Base-by-base conservation (phyloP, 53 echinoderm and acorn worm genomes). In the Stichopus horrens region DNA sequence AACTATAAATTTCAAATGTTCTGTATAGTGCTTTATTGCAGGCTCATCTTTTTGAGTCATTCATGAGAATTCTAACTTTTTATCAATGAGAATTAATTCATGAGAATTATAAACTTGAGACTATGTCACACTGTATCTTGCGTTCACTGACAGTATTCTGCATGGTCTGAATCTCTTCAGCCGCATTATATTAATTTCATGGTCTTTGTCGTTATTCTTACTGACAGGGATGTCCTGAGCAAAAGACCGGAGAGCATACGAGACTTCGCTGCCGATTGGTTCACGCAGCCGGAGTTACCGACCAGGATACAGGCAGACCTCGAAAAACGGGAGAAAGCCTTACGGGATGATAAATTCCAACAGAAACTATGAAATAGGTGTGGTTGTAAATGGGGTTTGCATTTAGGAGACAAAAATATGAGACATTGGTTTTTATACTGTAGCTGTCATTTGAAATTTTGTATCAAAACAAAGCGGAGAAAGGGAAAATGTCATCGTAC, bases 251-350 rank as follows among this genome's bases (percentile, higher is more conserved):
- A 98, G 75, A 94, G 93, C 88, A 94, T 98, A 23, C 91, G 94
- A 56, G 98, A 98, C 55, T 98, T 98, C 90, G 98, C 98, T 59
- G 98, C 98, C 16, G 94, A 96, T 86, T 98, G 93, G 92, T 98
- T 98, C 88, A 98, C 98, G 23, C 94, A 92, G 56, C 94, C 95
- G 9, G 87, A 94, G 60, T 90, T 98, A 52, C 92, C 94, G 22
- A 94, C 94, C 8, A 85, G 80, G 54, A 93, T 98, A 5, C 93
- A 94, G 55, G 86, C 79, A 37, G 95, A 98, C 79, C 80, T 98
- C 23, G 93, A 98, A 56, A 90, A 95, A 88, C 80, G 95, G 78
- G 98, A 98, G 21, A 88, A 88, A 10, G 76, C 91, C 2, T 91
- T 98, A 11, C 66, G 98, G 53, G 95, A 98, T 76, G 92, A 96